Conservation (phyloP, 2,113 vertebrate species). For the Phrynosoma platyrhinos region DNA sequence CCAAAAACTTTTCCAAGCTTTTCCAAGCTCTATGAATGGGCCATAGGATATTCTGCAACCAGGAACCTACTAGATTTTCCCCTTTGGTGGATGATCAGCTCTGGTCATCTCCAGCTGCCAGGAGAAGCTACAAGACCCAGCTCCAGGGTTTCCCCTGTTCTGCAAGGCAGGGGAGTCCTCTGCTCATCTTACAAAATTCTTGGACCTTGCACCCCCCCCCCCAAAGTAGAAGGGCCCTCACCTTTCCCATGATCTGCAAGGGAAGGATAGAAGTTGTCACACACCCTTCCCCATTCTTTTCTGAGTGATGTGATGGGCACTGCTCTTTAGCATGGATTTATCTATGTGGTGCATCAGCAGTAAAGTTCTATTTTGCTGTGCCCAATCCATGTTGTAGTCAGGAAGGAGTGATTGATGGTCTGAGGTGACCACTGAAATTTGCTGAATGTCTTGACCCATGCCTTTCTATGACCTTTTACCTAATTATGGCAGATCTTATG, state of each 20-base stretch:
- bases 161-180: no score
- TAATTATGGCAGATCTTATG: constrained; percentile 5
- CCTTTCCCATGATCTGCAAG: no score
- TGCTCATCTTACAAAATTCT: no score
- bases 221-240: no score
- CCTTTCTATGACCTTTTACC: neutral
- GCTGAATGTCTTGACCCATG: neutral
- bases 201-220: no score
- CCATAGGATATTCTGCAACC: neutral
- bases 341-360: neutral
- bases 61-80: neutral
- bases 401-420: neutral
- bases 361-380: neutral
- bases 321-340: neutral
- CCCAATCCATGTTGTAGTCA: neutral
- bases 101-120: no score
- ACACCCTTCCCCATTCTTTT: neutral
- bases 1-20: no score
- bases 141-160: no score
- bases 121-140: no score
- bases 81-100: no score
- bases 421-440: neutral
- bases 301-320: neutral
- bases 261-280: neutral
- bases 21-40: neutral